Percentiles rank a stretch among this genome's conserved stretches.
Conservation (phyloP, 2,888 invertebrate genomes). For the Kuschelorhynchus macadamiae region DNA sequence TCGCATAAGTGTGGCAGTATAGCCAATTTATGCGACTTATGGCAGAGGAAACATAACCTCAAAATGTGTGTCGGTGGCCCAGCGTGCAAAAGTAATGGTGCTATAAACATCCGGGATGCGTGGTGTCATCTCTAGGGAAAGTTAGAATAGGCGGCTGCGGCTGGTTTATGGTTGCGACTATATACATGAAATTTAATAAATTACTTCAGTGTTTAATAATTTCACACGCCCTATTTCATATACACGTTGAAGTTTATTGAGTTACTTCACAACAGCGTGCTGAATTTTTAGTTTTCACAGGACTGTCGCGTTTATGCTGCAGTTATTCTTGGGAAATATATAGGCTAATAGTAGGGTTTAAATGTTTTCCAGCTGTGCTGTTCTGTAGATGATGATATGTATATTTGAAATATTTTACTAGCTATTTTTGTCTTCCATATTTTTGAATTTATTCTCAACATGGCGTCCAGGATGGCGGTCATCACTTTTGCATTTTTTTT, state of each 20-base stretch:
- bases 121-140: slow-evolving; percentile 40
- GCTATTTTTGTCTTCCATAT: no score
- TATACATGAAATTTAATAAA: slow-evolving; percentile 34
- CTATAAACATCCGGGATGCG: slow-evolving; percentile 40
- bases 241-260: slow-evolving; percentile 5
- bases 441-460: neutral
- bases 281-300: slow-evolving; percentile 6
- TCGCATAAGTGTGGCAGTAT: slow-evolving; percentile 24
- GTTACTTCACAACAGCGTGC: neutral
- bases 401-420: no score
- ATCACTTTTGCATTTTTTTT: neutral
- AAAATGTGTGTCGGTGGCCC: slow-evolving; percentile 54
- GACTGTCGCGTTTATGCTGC: no score
- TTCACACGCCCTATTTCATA: slow-evolving; percentile 19
- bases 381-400: no score
- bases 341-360: no score
- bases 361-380: no score
- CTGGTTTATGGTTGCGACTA: slow-evolving; percentile 25
- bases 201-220: slow-evolving; percentile 31
- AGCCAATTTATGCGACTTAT: slow-evolving; percentile 32
- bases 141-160: slow-evolving; percentile 34
- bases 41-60: slow-evolving; percentile 56
- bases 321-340: no score
- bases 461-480: no score
- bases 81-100: slow-evolving; percentile 54